Base-by-base conservation (phyloP, 2,888 invertebrate genomes). In the Volucella zonaria region DNA sequence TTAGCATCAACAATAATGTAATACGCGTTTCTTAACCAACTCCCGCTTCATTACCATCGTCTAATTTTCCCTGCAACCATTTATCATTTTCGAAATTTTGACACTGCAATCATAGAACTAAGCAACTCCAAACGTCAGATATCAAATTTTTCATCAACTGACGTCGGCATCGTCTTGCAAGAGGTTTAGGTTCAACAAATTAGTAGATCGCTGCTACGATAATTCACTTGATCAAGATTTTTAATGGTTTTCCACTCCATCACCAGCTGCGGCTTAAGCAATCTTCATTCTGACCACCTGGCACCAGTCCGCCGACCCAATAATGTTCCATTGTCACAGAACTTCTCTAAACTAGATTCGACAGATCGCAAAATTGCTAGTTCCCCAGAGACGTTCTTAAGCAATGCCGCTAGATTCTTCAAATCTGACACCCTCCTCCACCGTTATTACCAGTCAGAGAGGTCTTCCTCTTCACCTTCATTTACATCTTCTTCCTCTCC, bases 261-360 rank as follows among this genome's bases (percentile, higher is more conserved):
- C 64, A 47, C 6, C 8, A 42, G 52, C 52, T 56, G 31, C 31
- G 6, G 31, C 51, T 42, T 23, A 59, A 81, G 40, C 23, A 56
- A 45, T 76, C 66, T 52, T 59, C 66, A 18, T 61, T 77, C 45
- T 82, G 82, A 67, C 82, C 82, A 82, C 82, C 82, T 82, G 82
- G 77, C 40, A 64, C 10, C 38, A 71, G 54, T 59, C 9, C 42
- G 45, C 47, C 54, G 54, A 66, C 51, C 70, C 54, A 67, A 80
- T 68, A 62, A 15, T 1, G 9, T 68, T 45, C 64, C 62, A 70
- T 68, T 62, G 49, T 71, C 64, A 70, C 38, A 42, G 66, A 38
- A n/a, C 43, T 42, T 31, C 8, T 51, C 11, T 14, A 59, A 23
- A 40, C 18, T 47, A n/a, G n/a, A 51, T 59, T 79, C 42, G 78